A percentile compares a stretch with the other conserved stretches of the same genome.
Conservation (phyloP, 2,113 vertebrate species). For the Ahaetulla prasina region DNA sequence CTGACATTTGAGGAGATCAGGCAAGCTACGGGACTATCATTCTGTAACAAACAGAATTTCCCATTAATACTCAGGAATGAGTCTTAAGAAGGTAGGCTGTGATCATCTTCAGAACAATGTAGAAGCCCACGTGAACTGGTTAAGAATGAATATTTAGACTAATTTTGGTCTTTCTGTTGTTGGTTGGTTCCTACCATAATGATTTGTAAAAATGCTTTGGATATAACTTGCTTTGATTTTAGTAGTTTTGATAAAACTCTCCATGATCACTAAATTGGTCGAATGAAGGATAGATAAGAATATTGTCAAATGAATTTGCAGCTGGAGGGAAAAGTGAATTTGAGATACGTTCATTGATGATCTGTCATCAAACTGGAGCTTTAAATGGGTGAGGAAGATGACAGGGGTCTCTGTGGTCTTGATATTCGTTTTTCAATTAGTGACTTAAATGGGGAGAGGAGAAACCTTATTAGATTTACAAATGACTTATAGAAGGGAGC, state of each 20-base stretch:
- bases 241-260: not conserved
- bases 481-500: not conserved
- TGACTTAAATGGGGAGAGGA: not conserved
- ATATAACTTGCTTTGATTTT: not conserved
- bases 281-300: not conserved
- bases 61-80: not conserved
- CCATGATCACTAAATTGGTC: not conserved
- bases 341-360: not conserved
- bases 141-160: not conserved
- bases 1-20: not conserved
- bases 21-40: not conserved
- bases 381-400: not conserved
- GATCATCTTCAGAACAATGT: not conserved
- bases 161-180: not conserved
- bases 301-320: not conserved
- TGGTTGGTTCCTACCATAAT: not conserved
- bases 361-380: not conserved
- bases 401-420: not conserved
- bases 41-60: not conserved
- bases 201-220: not conserved
- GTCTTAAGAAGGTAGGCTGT: not conserved
- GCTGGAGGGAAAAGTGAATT: not conserved
- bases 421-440: not conserved
- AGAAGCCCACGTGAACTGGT: not conserved
- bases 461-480: not conserved